Evolutionary conservation across 2,797 vertebrate species (phyloP), one percentile per base, ranked within the genome.

Genomic region (Mus spretus): DNA sequence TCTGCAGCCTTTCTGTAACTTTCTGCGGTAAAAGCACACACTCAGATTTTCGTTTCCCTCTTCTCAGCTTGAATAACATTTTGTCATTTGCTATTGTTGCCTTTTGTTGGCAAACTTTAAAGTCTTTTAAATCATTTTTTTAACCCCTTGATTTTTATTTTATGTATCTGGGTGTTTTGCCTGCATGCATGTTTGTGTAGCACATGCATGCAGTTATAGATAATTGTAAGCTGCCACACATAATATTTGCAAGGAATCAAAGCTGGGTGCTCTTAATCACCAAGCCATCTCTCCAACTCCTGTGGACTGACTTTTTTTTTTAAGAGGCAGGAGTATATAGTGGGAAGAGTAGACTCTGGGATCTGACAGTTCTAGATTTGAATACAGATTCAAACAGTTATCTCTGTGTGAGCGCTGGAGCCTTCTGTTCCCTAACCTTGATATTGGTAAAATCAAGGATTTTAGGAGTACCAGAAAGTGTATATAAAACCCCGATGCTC

Each of bases 31-130:
- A 87, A 70, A 82, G 1, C 28, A 5, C 24, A 53, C n/a, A 17
- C 50, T 83, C 34, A 44, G 14, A 78, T 44, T 50, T 50, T 85
- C 31, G 26, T 91, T 47, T 93, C 5, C 15, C 11, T 34, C n/a
- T 93, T 74, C 90, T 89, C 47, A 80, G 37, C 67, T 93, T 89
- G 59, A 86, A 75, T 92, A 53, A 81, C 55, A 82, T 87, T 19
- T 85, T 92, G 82, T 96, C 47, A 44, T 80, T 91, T 59, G 1
- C 17, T 63, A 47, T 31, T 31, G n/a, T 84, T 47, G 13, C 15
- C 24, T 61, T 61, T 61, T 61, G 82, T 50, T 67, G 34, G 53
- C 20, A 37, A 81, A 37, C 79, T 59, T 81, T 37, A n/a, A 59
- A 37, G 8, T 19, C 8, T n/a, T 72, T 82, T 82, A n/a, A 80